Percentiles rank a stretch among this genome's conserved stretches.
Conservation (phyloP, 2,888 invertebrate genomes). For the Poecilobothrus nobilitatus region DNA sequence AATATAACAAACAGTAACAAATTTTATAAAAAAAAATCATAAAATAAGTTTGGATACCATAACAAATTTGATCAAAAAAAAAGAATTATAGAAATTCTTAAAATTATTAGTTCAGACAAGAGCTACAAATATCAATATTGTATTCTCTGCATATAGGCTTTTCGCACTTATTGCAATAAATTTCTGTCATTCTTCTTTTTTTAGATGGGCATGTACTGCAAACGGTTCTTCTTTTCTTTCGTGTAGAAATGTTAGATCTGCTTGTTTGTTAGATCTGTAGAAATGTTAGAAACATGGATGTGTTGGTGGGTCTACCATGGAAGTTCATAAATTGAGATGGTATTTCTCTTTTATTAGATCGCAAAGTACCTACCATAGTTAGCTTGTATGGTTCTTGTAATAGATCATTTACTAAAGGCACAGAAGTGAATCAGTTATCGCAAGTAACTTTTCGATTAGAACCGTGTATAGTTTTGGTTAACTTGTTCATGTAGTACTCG, state of each 20-base stretch:
- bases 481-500: constrained; percentile 22
- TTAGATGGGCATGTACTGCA: constrained; percentile 10
- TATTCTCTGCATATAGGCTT: constrained; percentile 6
- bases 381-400: constrained; percentile 28
- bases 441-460: constrained; percentile 24
- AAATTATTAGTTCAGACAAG: neutral
- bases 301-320: no score
- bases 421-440: constrained; percentile 36
- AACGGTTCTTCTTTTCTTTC: constrained; percentile 9
- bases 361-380: constrained; percentile 26
- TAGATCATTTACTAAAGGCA: constrained; percentile 29
- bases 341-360: constrained; percentile 34
- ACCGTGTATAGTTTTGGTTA: constrained; percentile 21
- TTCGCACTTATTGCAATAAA: constrained; percentile 12
- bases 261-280: no score
- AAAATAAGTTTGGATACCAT: no score
- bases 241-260: neutral
- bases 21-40: no score
- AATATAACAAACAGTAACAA: no score
- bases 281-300: no score
- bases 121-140: constrained; percentile 18
- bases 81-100: no score
- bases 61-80: no score
- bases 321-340: constrained; percentile 25
- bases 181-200: constrained; percentile 13